Percentiles rank a stretch among this genome's conserved stretches.
These are phyloP conservation scores for Lycodopsis pacificus DNA, from an alignment of 2,797 vertebrate genomes.

Conservation along the genomic window DNA sequence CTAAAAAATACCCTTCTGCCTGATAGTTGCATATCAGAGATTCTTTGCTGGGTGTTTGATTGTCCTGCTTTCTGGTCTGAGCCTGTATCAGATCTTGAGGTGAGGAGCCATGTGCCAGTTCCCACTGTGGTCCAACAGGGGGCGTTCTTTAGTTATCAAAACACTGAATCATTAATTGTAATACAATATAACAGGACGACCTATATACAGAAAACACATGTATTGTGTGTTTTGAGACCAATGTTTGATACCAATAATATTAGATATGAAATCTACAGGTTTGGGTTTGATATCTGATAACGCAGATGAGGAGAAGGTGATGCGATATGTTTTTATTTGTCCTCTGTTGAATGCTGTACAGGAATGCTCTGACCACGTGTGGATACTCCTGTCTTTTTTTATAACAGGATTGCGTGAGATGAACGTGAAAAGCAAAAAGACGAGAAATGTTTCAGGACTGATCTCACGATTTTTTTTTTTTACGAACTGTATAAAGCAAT, in stretches of 20 bases:
- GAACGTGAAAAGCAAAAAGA: slow-evolving; percentile 68
- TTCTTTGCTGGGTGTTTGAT: slow-evolving; percentile 28
- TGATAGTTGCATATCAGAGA: slow-evolving; percentile 6
- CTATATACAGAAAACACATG: slow-evolving; percentile 32
- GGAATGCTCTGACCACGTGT: slow-evolving; percentile 57
- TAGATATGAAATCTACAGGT: slow-evolving; percentile 64
- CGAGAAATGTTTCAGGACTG: slow-evolving; percentile 64
- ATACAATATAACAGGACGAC: slow-evolving; percentile 31
- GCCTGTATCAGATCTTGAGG: slow-evolving; percentile 29
- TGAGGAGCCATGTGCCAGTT: slow-evolving; percentile 35
- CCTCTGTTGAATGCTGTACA: slow-evolving; percentile 70
- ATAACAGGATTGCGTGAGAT: slow-evolving; percentile 59
- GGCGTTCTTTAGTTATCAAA: slow-evolving; percentile 61
- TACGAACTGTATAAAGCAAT: slow-evolving; percentile 83
- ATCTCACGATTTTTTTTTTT: slow-evolving; percentile 74
- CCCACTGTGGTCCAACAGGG: slow-evolving; percentile 53
- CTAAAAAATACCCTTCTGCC: slow-evolving; percentile 2
- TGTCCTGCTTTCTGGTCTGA: slow-evolving; percentile 20
- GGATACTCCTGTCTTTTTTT: slow-evolving; percentile 66
- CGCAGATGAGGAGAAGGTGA: slow-evolving; percentile 29
- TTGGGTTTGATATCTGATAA: slow-evolving; percentile 62
- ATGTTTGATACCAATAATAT: slow-evolving; percentile 25
- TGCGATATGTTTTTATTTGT: slow-evolving; percentile 71
- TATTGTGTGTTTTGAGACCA: slow-evolving; percentile 60
- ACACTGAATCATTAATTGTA: slow-evolving; percentile 55